Conservation (phyloP, 1,140 invertebrate species). For the Tyrophagus putrescentiae region DNA sequence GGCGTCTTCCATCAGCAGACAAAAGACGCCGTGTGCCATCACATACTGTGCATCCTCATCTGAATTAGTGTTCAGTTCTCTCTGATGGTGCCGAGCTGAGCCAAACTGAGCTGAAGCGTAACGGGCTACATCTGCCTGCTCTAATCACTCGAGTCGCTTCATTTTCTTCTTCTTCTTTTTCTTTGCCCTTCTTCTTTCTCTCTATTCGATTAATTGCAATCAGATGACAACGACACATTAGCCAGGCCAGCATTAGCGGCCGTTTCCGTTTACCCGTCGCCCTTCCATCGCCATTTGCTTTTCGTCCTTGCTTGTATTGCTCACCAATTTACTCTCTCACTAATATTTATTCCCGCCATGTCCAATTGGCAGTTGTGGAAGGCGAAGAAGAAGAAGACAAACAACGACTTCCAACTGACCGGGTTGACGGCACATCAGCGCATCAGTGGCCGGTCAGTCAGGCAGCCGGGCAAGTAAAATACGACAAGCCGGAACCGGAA, state of each 20-base stretch:
- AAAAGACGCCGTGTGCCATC: too few species aligned
- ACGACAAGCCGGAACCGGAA: conserved; percentile 9
- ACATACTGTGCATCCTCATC: too few species aligned
- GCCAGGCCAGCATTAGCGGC: too few species aligned
- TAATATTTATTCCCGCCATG: conserved; percentile 1
- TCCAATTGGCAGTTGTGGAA: background rate
- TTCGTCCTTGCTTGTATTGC: background rate
- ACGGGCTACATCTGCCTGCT: background rate
- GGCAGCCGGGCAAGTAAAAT: too few species aligned
- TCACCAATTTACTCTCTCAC: background rate
- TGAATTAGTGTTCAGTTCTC: background rate
- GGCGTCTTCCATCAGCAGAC: too few species aligned
- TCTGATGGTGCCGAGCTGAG: background rate
- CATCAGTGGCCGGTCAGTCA: too few species aligned
- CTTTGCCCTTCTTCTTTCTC: too few species aligned
- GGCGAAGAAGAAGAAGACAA: too few species aligned
- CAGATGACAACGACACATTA: conserved; percentile 17
- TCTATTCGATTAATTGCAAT: conserved; percentile 18
- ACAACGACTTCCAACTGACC: too few species aligned
- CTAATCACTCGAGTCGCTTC: background rate
- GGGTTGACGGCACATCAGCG: too few species aligned
- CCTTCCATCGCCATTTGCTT: background rate
- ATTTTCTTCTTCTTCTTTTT: too few species aligned
- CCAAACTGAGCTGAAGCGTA: background rate
- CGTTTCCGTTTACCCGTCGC: too few species aligned